Base-by-base conservation (phyloP, 2,888 invertebrate species). In the Abrostola triplasia region DNA sequence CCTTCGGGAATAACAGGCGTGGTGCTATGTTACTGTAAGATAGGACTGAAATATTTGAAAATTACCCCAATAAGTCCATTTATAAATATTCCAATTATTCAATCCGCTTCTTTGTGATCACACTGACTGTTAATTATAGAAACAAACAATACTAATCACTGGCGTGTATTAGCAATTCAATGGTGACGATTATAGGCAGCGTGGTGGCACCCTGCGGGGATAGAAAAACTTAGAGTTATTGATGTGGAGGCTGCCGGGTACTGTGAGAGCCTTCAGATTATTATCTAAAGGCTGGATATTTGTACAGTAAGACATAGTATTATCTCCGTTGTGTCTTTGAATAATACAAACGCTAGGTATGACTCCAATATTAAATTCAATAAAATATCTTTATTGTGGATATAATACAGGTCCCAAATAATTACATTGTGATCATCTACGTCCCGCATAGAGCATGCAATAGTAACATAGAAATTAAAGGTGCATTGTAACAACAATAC, bases 131-230 rank as follows among this genome's bases (percentile, higher is more conserved):
- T 24, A 47, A 47, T 47, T 47, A 47, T 47, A 47, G 13, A 47
- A 47, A 47, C 44, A 47, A 47, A 47, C 44, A 47, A 47, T 47
- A 47, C 44, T 47, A 47, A 47, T 47, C 44, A 47, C 9, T 47
- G 44, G 6, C 9, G 44, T 47, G 12, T 8, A 24, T 47, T 47
- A 47, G 44, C 44, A 47, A 47, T 47, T 47, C 44, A 47, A 47
- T 47, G 44, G 44, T 47, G 44, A 47, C 44, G 44, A 47, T 47
- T 47, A 47, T 47, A 47, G 44, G 13, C 24, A 9, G 8, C 5
- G 44, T 12, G 8, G 12, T 47, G 44, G 44, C 44, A 47, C 44
- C 44, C 44, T 24, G 44, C 13, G 12, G 44, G 0, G 44, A 24
- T 7, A 47, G 44, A 47, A 47, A 47, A 47, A 47, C 9, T 24